Evolutionary conservation across 2,888 invertebrate genomes (phyloP), one percentile per base, ranked within the genome.

Genomic region (Chrysomela aeneicollis): DNA sequence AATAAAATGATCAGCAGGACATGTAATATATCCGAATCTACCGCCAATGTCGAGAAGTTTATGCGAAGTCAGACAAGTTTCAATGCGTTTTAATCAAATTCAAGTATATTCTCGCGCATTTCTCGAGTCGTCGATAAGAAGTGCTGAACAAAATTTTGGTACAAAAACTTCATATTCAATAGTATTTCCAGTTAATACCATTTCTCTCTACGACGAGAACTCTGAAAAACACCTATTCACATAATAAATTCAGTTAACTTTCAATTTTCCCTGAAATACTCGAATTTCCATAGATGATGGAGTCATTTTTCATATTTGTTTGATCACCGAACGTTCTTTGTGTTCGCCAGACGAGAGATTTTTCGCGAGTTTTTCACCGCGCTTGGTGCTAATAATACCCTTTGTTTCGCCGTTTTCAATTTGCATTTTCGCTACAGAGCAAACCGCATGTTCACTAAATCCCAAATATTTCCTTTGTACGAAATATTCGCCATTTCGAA

Each of bases 391-490:
- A 57, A 57, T 57, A 57, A 15, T 57, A 17, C 37, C 18, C 57
- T 47, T 57, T 57, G 57, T 57, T 57, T 57, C 17, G 57, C 57
- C 30, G 18, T 57, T 57, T 57, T 46, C 57, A 57, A 57, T 57
- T 57, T 57, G 30, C 57, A 26, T 57, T 57, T 30, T 30, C 57
- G 35, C 42, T 18, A 21, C 57, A 17, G 30, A 46, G 22, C 12
- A 46, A 17, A 30, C 57, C 15, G 18, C 47, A 18, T 22, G 18
- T 47, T 18, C 42, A 46, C 57, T 15, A 21, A 57, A 26, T 46
- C 26, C 26, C 46, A 57, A 46, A 57, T 57, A 57, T 30, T 47
- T 46, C 26, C 18, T 57, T 26, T 22, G 46, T 15, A 46, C 26
- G n/a, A 17, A 57, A 46, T 26, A 57, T 57, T 57, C 9, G 22